Base-by-base conservation (phyloP, 1,140 invertebrate species). In the Potamilus streckersoni region DNA sequence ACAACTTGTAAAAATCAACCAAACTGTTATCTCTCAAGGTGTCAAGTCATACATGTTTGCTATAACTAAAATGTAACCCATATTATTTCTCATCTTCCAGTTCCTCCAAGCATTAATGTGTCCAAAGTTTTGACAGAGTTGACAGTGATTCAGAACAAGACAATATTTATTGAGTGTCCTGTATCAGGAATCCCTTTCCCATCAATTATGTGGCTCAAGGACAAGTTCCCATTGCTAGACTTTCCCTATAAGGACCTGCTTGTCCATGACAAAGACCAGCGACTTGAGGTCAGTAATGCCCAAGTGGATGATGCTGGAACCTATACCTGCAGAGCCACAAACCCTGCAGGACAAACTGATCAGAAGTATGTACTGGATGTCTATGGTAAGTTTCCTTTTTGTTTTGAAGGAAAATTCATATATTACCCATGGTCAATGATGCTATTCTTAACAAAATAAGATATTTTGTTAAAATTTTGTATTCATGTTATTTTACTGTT, bases 291-390 rank as follows among this genome's bases (percentile, higher is more conserved):
- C 20, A 83, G 82, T 27, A 87, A 89, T 61, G 90, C 90, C 0
- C 84, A 88, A 68, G 75, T 86, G 58, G 85, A 87, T 65, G 90
- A 92, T 75, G 83, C 86, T 69, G 91, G 89, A 23, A 83, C 74
- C 16, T 92, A 92, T 81, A 90, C 86, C 11, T 92, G 92, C 80
- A 76, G 87, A n/a, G 92, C 91, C 57, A 86, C 85, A n/a, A 92
- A 92, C 81, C 80, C 83, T 19, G 91, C 91, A 31, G 91, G 91
- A 14, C 79, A 87, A 67, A 86, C 86, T 8, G 81, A 84, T 62
- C 83, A 87, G 69, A 74, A 85, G 16, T 90, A 89, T 75, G 82
- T 86, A 27, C 76, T 91, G 14, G 58, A 84, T 67, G 89, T 91
- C 11, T 79, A 83, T 69, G 86, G 89, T 89, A 61, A 83, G 86